These are phyloP conservation scores for Serinus canaria DNA, from an alignment of 2,113 vertebrate genomes.

Conservation along the genomic window DNA sequence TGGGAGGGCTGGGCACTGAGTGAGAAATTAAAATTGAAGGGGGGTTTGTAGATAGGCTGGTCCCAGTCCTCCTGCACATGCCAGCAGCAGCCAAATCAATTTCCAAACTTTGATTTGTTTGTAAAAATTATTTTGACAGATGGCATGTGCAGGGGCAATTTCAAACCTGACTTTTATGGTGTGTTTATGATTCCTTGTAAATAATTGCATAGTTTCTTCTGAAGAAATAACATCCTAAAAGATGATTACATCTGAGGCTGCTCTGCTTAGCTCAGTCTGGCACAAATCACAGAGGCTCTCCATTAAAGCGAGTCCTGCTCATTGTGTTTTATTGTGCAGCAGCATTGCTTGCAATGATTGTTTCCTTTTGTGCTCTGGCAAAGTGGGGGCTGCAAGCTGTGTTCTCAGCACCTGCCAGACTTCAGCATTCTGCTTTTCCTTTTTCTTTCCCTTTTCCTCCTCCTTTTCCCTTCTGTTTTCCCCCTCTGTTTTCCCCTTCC, in stretches of 20 bases:
- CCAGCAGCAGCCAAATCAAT: not conserved
- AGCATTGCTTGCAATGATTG: not conserved
- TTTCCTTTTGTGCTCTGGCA: not conserved
- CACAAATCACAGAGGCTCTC: not conserved
- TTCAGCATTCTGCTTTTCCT: not conserved
- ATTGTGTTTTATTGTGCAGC: not conserved
- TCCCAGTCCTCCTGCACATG: not conserved
- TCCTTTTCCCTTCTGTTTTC: not conserved
- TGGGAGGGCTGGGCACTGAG: not conserved
- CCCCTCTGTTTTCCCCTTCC: not conserved
- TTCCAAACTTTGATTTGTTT: not conserved
- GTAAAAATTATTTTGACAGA: constrained; percentile 23
- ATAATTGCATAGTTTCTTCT: not conserved
- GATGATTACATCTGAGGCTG: constrained; percentile 8
- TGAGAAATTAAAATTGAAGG: not conserved
- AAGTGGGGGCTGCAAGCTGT: not conserved
- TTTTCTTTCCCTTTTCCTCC: not conserved
- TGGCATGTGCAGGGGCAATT: not conserved
- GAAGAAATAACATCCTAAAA: not conserved
- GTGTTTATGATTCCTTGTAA: constrained; percentile 6
- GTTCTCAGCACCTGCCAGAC: not conserved
- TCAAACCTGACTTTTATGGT: not conserved
- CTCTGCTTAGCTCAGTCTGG: not conserved
- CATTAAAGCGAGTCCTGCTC: not conserved
- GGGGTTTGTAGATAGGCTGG: not conserved